Percentiles rank a stretch among this genome's conserved stretches.
Conservation (phyloP, 2,113 vertebrate species). For the Numida meleagris region DNA sequence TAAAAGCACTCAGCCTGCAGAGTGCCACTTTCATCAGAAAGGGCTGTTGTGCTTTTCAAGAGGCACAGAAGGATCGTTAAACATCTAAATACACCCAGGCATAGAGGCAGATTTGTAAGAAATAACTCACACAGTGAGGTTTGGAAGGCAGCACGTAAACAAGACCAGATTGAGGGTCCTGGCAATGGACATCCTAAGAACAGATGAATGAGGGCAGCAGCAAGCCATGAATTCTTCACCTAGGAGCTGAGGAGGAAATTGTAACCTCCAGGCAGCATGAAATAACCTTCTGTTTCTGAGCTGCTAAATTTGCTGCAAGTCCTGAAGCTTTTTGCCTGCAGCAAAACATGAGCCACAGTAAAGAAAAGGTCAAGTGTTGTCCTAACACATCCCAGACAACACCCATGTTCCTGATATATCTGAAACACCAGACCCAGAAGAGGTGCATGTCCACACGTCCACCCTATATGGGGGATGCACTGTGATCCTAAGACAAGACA, state of each 20-base stretch:
- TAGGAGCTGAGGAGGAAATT: not conserved
- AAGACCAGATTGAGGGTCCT: constrained; percentile 44
- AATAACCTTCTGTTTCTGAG: not conserved
- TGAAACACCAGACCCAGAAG: rapidly evolving
- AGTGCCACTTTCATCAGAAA: constrained; percentile 5
- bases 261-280: not conserved
- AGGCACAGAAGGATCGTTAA: not conserved
- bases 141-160: constrained; percentile 18
- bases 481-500: not conserved
- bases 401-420: not conserved
- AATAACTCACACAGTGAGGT: not conserved
- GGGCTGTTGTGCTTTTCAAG: constrained; percentile 36
- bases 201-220: constrained; percentile 2
- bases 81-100: not conserved
- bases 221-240: constrained; percentile 26
- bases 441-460: not conserved
- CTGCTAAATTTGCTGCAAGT: not conserved
- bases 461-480: rapidly evolving
- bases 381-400: not conserved
- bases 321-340: not conserved
- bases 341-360: not conserved
- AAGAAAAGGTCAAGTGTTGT: not conserved
- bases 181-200: constrained; percentile 19
- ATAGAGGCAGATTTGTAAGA: not conserved
- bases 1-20: constrained; percentile 30